Conservation (phyloP, 2,113 vertebrate genomes). For the Microtus pennsylvanicus region DNA sequence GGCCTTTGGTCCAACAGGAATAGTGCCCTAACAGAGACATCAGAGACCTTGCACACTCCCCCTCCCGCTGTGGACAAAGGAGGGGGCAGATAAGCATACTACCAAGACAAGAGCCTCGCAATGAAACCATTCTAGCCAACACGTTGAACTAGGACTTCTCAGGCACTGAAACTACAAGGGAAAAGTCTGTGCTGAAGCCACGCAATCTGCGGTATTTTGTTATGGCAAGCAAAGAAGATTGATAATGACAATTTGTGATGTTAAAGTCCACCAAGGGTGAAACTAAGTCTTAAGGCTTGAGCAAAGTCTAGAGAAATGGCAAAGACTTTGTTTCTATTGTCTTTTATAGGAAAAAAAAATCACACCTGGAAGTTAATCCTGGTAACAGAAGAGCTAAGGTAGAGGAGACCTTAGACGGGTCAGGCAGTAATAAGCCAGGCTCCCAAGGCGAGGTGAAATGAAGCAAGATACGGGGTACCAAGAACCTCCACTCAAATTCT, state of each 20-base stretch:
- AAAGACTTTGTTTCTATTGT: constrained; percentile 34
- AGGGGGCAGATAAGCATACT: background rate
- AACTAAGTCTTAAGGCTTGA: constrained; percentile 22
- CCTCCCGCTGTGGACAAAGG: background rate
- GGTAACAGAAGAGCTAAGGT: background rate
- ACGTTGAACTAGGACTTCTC: background rate
- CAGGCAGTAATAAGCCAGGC: background rate
- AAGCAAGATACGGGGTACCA: background rate
- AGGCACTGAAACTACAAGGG: background rate
- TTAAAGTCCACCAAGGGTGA: constrained; percentile 30
- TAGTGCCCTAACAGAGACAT: background rate
- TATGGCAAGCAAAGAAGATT: background rate
- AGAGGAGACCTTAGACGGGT: background rate
- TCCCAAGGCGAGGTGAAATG: background rate
- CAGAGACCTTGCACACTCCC: background rate
- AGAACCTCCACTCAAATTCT: constrained; percentile 7
- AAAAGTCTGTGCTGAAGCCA: background rate
- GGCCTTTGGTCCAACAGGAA: background rate
- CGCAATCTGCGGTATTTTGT: background rate
- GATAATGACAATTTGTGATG: background rate
- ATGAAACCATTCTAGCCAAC: background rate
- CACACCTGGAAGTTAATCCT: constrained; percentile 25
- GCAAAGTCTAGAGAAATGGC: constrained; percentile 4
- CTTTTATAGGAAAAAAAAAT: background rate
- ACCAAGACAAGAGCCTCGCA: background rate